A percentile compares a stretch with the other conserved stretches of the same genome.
These are phyloP conservation scores for Drosophila sordidapex DNA, from an alignment of 2,888 invertebrate genomes.

Conservation along the genomic window DNA sequence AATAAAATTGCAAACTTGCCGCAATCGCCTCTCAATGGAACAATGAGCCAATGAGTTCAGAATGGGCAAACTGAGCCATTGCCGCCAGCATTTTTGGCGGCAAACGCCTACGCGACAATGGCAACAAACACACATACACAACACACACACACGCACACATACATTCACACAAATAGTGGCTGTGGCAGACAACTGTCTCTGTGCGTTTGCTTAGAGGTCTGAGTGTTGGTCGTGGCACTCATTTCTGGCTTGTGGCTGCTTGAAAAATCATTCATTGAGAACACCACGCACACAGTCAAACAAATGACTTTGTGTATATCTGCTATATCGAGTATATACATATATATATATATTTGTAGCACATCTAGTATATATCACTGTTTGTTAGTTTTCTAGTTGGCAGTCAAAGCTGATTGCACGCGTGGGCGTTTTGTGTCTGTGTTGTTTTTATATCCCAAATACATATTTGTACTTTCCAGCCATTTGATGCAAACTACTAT, in stretches of 20 bases:
- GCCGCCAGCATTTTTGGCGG: conserved; percentile 73
- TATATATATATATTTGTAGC: not conserved
- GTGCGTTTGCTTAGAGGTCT: conserved; percentile 15
- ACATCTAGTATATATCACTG: conserved; percentile 35
- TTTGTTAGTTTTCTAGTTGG: conserved; percentile 66
- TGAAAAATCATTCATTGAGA: conserved; percentile 79
- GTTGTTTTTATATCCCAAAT: conserved; percentile 74
- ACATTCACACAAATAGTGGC: conserved; percentile 20
- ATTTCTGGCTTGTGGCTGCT: conserved; percentile 64
- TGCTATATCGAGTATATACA: conserved; percentile 16
- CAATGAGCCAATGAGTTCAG: conserved; percentile 50
- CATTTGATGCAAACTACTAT: conserved; percentile 71
- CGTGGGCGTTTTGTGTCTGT: conserved; percentile 65
- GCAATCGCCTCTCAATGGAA: conserved; percentile 66
- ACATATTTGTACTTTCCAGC: conserved; percentile 72
- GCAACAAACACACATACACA: conserved; percentile 18
- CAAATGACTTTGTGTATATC: conserved; percentile 40
- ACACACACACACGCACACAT: conserved; percentile 6
- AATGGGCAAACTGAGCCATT: conserved; percentile 47
- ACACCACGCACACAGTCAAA: conserved; percentile 42
- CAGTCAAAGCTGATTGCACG: conserved; percentile 69
- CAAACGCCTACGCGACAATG: conserved; percentile 71
- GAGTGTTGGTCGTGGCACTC: conserved; percentile 41
- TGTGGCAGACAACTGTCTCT: conserved; percentile 29
- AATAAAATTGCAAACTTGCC: conserved; percentile 65